Base-by-base conservation (phyloP, 1,140 invertebrate species). In the Papilio polytes region DNA sequence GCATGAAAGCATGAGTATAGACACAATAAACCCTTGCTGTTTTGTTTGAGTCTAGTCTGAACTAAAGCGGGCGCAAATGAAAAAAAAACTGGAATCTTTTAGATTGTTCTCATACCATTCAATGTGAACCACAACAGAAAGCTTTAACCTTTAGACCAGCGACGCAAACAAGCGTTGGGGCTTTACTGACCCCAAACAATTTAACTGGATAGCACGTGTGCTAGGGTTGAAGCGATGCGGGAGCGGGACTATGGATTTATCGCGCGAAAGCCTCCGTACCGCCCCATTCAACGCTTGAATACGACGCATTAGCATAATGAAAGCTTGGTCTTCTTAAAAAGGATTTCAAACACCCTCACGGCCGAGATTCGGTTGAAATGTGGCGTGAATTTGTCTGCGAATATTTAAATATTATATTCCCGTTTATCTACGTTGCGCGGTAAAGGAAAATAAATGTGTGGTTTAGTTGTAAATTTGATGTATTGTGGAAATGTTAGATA, bases 231-330 rank as follows among this genome's bases (percentile, higher is more conserved):
- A 70, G 12, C 63, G 63, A 70, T 31, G 63, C 63, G 63, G 20
- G 20, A 63, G 59, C 59, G 22, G 63, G 22, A 70, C 63, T 70
- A 70, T 70, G 63, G 26, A 70, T 70, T 70, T 70, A 70, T 36
- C 63, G 63, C 26, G 22, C 63, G 63, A 82, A 56, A 36, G 48
- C 53, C 36, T 66, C 12, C 36, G 78, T 41, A n/a, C n/a, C 81
- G 56, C 18, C 51, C 66, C 78, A 85, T 82, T 82, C 78, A 79
- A 22, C 44, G 78, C 22, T 53, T 84, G 82, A 85, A 84, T 81
- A 80, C 81, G 66, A 66, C 56, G 80, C 85, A 86, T 86, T 86
- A 85, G 79, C 83, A 85, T 86, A 84, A 85, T 84, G 83, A 83
- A 81, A 74, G 80, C 63, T 78, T 56, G 80, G 66, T 59, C 36